These are phyloP conservation scores for Lateolabrax maculatus DNA, from an alignment of 2,797 vertebrate species.

Conservation along the genomic window DNA sequence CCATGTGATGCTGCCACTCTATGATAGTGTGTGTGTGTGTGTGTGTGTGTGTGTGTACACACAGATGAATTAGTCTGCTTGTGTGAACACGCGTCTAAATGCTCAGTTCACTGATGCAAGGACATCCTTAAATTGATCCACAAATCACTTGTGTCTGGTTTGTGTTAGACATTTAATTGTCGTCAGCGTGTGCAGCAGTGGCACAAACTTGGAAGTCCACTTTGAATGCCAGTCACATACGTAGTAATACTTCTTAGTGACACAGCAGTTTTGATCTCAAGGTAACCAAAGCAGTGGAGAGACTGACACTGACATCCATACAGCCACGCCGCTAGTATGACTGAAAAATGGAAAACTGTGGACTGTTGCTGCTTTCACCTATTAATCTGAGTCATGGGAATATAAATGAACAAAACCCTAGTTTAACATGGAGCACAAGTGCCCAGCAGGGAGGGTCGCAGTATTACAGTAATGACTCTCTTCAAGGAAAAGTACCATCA, in stretches of 20 bases:
- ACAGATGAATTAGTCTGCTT: conserved; percentile 6
- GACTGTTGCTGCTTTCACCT: not conserved
- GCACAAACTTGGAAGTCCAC: not conserved
- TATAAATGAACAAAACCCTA: not conserved
- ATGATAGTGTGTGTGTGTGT: conserved; percentile 3
- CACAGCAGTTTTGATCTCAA: conserved; percentile 9
- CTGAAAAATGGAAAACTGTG: not conserved
- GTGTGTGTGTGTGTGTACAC: not conserved
- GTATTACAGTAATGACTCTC: not conserved
- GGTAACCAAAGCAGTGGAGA: not conserved
- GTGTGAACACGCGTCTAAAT: not conserved
- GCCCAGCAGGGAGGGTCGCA: not conserved
- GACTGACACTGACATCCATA: not conserved
- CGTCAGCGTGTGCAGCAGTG: not conserved
- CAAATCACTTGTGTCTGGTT: conserved; percentile 26
- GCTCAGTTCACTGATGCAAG: not conserved
- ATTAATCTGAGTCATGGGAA: not conserved
- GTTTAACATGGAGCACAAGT: not conserved
- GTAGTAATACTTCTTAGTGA: not conserved
- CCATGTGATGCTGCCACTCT: conserved; percentile 73
- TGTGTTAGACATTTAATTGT: conserved; percentile 19
- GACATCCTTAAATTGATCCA: conserved; percentile 25
- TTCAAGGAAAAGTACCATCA: not conserved
- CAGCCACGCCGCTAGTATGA: not conserved
- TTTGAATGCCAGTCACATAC: not conserved